Conservation (phyloP, 2,888 invertebrate genomes). For the Drosophila neoperkinsi region DNA sequence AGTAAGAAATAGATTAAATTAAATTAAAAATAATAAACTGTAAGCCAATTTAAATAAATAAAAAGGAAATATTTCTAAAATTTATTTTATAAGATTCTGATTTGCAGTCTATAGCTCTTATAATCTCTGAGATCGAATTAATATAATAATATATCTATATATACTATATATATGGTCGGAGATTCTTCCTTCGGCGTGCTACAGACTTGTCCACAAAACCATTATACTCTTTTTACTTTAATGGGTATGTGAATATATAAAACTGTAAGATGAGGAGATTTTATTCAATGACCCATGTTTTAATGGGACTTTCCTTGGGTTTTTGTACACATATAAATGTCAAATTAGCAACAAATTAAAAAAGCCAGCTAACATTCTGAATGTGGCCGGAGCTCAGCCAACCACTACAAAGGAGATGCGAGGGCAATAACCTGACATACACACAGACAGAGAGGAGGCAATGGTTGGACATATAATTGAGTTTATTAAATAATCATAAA, state of each 20-base stretch:
- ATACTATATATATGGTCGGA: background rate
- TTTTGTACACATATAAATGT: conserved; percentile 56
- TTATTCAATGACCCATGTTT: conserved; percentile 37
- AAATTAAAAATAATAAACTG: background rate
- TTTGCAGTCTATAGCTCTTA: background rate
- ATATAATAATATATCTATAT: background rate
- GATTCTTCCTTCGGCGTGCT: background rate
- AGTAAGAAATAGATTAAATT: background rate
- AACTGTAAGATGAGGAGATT: conserved; percentile 9
- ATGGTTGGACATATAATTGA: conserved; percentile 62
- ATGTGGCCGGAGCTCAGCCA: conserved; percentile 17
- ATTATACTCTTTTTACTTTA: background rate
- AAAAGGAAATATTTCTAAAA: background rate
- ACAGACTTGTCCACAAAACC: background rate
- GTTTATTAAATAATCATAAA: conserved; percentile 80
- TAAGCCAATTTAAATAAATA: background rate
- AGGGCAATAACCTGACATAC: conserved; percentile 58
- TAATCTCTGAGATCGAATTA: background rate
- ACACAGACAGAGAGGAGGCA: conserved; percentile 9
- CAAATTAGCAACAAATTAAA: conserved; percentile 75
- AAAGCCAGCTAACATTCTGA: conserved; percentile 60
- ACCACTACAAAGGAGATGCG: conserved; percentile 34
- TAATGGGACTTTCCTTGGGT: conserved; percentile 41
- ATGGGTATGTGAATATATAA: background rate
- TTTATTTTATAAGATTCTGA: background rate